Base-by-base conservation (phyloP, 2,797 vertebrate species). In the Siniperca undulata region DNA sequence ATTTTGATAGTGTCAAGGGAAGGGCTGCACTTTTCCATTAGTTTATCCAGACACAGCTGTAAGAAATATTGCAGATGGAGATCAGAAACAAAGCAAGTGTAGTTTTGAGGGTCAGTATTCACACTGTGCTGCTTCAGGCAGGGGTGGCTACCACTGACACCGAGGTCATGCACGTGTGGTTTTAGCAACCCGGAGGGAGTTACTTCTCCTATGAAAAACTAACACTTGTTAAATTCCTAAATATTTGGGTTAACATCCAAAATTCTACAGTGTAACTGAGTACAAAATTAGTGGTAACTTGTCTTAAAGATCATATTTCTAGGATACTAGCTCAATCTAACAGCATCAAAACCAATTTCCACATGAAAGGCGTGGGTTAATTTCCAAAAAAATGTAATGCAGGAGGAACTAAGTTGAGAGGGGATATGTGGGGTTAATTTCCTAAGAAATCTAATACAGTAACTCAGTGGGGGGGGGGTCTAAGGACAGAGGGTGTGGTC, bases 1-100 rank as follows among this genome's bases (percentile, higher is more conserved):
- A 99, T 99, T 95, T 98, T 98, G 90, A 99, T 97, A 2, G 98
- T 99, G 92, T 97, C 96, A 44, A 98, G 89, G 40, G 97, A 96
- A 10, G 96, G 96, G 81, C 96, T 97, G 91, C 91, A 92, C 83
- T 88, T 90, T 53, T 97, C 97, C 88, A 95, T 89, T 7, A 98
- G 94, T 80, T 95, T 97, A 58, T 93, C 86, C 91, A 97, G 91
- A 90, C 97, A 98, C 68, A 97, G 86, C 98, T 99, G 86, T 1
- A 74, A 84, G 17, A 62, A 24, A 75, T 66, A 56, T 66, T 46
- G 6, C 17, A 78, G 2, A 46, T 14, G 80, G 38, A 87, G 12
- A 55, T 38, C 17, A 68, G 10, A 77, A 50, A 61, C 12, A 44
- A 53, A 38, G n/a, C 19, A 20, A 13, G 50, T 14, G 24, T 24